Percentiles rank a stretch among this genome's conserved stretches.
phyloP scores from a whole-genome alignment of 1,140 invertebrate genomes.

The Anthonomus grandis region DNA sequence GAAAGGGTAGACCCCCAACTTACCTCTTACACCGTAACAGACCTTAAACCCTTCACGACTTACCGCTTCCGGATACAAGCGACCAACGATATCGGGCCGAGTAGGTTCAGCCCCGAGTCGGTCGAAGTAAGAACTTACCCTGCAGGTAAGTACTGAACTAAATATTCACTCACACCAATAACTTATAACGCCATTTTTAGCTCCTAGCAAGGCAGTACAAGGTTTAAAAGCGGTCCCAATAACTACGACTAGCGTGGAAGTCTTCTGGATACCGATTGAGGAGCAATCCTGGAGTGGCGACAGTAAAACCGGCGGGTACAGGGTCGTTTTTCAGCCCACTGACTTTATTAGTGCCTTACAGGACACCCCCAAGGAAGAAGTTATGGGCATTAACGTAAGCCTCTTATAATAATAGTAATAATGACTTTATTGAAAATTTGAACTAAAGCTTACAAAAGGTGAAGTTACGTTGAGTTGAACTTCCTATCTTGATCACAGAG shows the following conservation, averaged over 20 bases:
- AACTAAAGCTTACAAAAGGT: too few species aligned
- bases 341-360: conserved; percentile 81
- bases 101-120: conserved; percentile 86
- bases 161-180: neutral
- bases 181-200: conserved; percentile 49
- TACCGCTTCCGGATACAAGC: conserved; percentile 95
- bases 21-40: conserved; percentile 78
- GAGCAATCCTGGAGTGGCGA: conserved; percentile 86
- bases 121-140: conserved; percentile 83
- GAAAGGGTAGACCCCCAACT: conserved; percentile 80
- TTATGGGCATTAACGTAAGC: conserved; percentile 71
- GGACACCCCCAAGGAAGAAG: conserved; percentile 76
- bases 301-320: conserved; percentile 79
- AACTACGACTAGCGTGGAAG: conserved; percentile 86
- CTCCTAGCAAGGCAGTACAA: conserved; percentile 80
- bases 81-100: conserved; percentile 93
- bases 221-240: conserved; percentile 86
- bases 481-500: too few species aligned
- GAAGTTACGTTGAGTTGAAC: too few species aligned
- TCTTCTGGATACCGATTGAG: conserved; percentile 76
- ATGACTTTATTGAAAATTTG: too few species aligned
- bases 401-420: neutral
- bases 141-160: conserved; percentile 55
- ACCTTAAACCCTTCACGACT: conserved; percentile 82
- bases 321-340: conserved; percentile 82